These are phyloP conservation scores for Xerus inauris DNA, from an alignment of 2,113 vertebrate genomes.

Conservation along the genomic window DNA sequence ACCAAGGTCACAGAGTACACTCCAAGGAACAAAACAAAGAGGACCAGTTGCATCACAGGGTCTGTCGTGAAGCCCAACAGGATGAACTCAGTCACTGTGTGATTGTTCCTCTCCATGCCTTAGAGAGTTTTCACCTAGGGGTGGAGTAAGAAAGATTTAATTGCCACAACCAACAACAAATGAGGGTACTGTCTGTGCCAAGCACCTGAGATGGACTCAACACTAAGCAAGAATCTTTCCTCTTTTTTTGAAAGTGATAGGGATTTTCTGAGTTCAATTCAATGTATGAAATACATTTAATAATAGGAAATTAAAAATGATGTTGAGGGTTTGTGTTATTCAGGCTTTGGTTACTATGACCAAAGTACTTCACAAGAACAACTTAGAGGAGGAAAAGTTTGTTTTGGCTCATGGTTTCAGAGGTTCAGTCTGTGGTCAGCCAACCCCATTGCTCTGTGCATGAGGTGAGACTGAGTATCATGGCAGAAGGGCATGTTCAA, in stretches of 20 bases:
- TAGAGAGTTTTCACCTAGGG: background rate
- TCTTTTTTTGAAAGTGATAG: background rate
- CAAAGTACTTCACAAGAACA: too few species aligned
- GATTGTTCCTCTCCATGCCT: conserved; percentile 36
- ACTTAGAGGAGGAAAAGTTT: too few species aligned
- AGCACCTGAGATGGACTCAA: too few species aligned
- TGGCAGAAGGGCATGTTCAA: too few species aligned
- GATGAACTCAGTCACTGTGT: conserved; percentile 58
- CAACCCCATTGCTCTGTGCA: too few species aligned
- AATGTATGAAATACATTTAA: background rate
- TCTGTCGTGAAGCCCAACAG: conserved; percentile 71
- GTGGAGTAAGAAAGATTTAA: background rate
- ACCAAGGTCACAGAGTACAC: conserved; percentile 65
- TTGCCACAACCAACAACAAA: rapidly evolving
- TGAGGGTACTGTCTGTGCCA: rapidly evolving
- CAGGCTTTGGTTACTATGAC: too few species aligned
- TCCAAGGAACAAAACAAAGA: conserved; percentile 68
- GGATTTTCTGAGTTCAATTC: background rate
- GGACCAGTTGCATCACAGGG: background rate
- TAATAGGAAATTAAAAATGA: background rate
- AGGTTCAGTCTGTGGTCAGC: too few species aligned
- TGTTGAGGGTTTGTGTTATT: too few species aligned
- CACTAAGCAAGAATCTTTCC: background rate
- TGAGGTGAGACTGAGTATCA: too few species aligned
- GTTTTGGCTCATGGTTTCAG: too few species aligned